Base-by-base conservation (phyloP, 2,797 vertebrate species). In the Heteromormyrus szaboi region DNA sequence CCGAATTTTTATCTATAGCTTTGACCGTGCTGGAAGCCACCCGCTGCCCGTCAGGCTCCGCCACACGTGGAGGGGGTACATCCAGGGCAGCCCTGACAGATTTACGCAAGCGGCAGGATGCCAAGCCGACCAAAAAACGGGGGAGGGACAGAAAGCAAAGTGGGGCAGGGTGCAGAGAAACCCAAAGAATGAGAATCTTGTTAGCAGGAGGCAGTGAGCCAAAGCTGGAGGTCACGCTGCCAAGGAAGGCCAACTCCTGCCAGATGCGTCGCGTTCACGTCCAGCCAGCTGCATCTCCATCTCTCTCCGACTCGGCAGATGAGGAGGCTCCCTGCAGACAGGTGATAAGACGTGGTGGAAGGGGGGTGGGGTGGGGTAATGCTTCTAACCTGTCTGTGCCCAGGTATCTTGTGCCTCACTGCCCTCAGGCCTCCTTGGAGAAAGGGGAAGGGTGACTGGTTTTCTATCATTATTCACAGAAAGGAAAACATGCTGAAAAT, bases 161-260 rank as follows among this genome's bases (percentile, higher is more conserved):
- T 19, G 54, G 50, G 54, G 25, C 76, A 37, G 87, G 25, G 22
- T 25, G 44, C 9, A 44, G 1, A 41, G 59, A 86, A 79, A 76
- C 79, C 81, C 53, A 72, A 85, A 90, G 90, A 92, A 90, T 87
- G 88, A 65, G 83, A 91, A 81, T 91, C 88, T 91, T 4, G 89
- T 91, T 91, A 88, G 90, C 90, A 19, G 88, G 37, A 88, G 90
- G 54, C 88, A 91, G 90, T 19, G 41, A 68, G 90, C 48, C 90
- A 90, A 33, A 86, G 8, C 59, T 59, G 54, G 81, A 25, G 51
- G 89, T 62, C 88, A 85, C 9, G 25, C 83, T 72, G 51, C 56
- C 90, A 92, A 88, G 46, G 81, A 85, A 5, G 48, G 48, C 46
- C 44, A 29, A 9, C 46, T 51, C 81, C 81, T 51, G 44, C 19